Conservation (phyloP, 2,888 invertebrate species). For the Pantelozetes paolii region DNA sequence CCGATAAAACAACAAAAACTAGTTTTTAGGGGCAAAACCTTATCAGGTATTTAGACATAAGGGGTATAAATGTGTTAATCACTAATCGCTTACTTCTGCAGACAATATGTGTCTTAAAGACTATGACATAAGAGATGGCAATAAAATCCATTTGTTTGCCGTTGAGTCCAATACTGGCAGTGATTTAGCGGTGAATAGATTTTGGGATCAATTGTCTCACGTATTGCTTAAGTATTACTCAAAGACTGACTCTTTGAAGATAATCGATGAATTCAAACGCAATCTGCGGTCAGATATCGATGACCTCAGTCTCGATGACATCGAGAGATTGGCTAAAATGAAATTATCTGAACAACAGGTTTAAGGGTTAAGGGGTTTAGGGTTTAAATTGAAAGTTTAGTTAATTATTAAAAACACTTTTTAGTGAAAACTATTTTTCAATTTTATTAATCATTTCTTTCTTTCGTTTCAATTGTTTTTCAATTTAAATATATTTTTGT, state of each 20-base stretch:
- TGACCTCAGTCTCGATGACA: slow-evolving; percentile 47
- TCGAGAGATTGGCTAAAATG: slow-evolving; percentile 46
- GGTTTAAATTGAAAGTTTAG: no score
- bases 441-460: no score
- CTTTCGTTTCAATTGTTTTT: no score
- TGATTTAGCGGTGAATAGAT: slow-evolving; percentile 4
- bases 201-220: slow-evolving; percentile 46
- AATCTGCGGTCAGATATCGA: slow-evolving; percentile 37
- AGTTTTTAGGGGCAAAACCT: slow-evolving; percentile 48
- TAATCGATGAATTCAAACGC: slow-evolving; percentile 46
- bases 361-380: no score
- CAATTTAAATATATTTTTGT: no score
- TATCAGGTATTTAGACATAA: slow-evolving; percentile 45
- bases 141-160: slow-evolving; percentile 46
- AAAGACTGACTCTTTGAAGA: slow-evolving; percentile 46
- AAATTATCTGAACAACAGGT: not conserved
- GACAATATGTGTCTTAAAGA: slow-evolving; percentile 46
- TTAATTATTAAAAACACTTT: no score
- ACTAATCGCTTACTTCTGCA: slow-evolving; percentile 33
- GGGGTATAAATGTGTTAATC: no score
- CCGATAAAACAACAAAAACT: slow-evolving; percentile 48
- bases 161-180: slow-evolving; percentile 38
- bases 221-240: slow-evolving; percentile 47
- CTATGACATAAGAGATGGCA: slow-evolving; percentile 48
- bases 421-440: no score